Evolutionary conservation across 2,888 invertebrate genomes (phyloP), one percentile per base, ranked within the genome.

Genomic region (Eledona agricola): DNA sequence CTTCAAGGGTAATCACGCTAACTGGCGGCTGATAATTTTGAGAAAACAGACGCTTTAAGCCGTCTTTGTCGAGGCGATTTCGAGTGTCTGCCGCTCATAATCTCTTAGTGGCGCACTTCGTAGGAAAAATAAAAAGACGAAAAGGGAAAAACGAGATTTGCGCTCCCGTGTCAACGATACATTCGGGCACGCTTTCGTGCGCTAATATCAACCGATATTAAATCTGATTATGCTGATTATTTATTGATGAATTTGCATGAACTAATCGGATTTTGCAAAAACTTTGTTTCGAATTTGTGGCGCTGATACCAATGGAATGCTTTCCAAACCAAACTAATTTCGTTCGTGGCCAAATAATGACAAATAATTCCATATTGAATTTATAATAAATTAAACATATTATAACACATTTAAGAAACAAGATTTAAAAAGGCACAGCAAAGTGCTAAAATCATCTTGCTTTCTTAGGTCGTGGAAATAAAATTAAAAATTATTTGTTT

Each of bases 11-110:
- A 45, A 45, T 45, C 45, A 42, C 42, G 31, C 42, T 42, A 42
- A 42, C 42, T 42, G 42, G 32, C 45, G 32, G 45, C 35, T 47
- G 47, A 47, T 37, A 47, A 47, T 47, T 47, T 47, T 23, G 28
- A 37, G 28, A 45, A 34, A 47, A 37, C 47, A 47, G 37, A 47
- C 26, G 37, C 29, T 31, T 45, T 34, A 45, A 45, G 45, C 22
- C 42, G 42, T 20, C 29, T 42, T 42, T 42, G 42, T 42, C 22
- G 29, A 42, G 42, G 20, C 42, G 42, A 42, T 42, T 31, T 20
- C 40, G 4, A 42, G 42, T 42, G 42, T 42, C 29, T 42, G 17
- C 42, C 20, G 31, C 19, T 42, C 22, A 42, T 42, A 42, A 42
- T 42, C 42, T 31, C 20, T 10, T n/a, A 34, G 34, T 19, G 11